These are phyloP conservation scores for Chionoecetes opilio DNA, from an alignment of 1,140 invertebrate genomes.

Conservation along the genomic window DNA sequence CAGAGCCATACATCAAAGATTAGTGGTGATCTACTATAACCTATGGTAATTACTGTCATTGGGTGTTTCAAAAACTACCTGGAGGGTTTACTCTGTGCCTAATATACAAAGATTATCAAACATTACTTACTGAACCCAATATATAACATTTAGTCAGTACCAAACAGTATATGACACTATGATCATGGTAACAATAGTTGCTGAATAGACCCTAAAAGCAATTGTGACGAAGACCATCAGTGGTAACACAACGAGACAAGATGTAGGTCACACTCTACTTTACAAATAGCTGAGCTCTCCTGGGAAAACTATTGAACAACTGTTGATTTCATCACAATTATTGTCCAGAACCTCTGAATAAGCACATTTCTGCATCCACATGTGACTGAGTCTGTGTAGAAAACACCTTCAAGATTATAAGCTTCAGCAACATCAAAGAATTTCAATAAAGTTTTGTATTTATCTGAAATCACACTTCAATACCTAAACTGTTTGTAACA, in stretches of 20 bases:
- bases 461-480: too few relatives aligned
- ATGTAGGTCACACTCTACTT: slow-evolving; percentile 17
- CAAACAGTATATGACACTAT: slow-evolving; percentile 73
- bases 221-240: slow-evolving; percentile 74
- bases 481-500: too few relatives aligned
- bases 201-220: slow-evolving; percentile 74
- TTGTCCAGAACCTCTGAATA: slow-evolving; percentile 67
- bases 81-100: slow-evolving; percentile 74
- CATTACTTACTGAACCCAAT: slow-evolving; percentile 70
- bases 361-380: slow-evolving; percentile 65
- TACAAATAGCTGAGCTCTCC: slow-evolving; percentile 23
- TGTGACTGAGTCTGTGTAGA: slow-evolving; percentile 57
- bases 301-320: slow-evolving; percentile 51
- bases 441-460: background rate
- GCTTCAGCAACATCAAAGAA: slow-evolving; percentile 35
- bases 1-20: slow-evolving; percentile 24
- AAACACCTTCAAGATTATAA: slow-evolving; percentile 42
- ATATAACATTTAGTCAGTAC: slow-evolving; percentile 66
- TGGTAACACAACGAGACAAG: slow-evolving; percentile 62
- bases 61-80: slow-evolving; percentile 49
- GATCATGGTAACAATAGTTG: slow-evolving; percentile 75
- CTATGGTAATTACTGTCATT: slow-evolving; percentile 37
- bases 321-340: slow-evolving; percentile 69
- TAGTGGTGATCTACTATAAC: slow-evolving; percentile 18
- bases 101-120: slow-evolving; percentile 76